A percentile compares a stretch with the other conserved stretches of the same genome.
phyloP scores from a whole-genome alignment of 2,888 invertebrate genomes.

The Fragum whitleyi region DNA sequence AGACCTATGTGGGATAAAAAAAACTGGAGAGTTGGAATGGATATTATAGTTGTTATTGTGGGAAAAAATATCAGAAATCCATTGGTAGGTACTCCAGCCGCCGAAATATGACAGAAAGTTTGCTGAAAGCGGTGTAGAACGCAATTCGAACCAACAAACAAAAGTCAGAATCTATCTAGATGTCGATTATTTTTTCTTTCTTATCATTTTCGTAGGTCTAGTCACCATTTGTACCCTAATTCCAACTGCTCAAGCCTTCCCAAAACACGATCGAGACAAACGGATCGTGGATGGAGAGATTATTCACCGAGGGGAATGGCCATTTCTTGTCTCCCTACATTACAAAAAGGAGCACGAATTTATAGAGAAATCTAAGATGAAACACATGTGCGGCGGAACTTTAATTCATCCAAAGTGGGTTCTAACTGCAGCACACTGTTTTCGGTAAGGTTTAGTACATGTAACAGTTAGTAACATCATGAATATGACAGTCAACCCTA shows the following conservation, averaged over 20 bases:
- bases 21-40: too few species aligned
- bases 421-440: conserved; percentile 76
- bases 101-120: too few species aligned
- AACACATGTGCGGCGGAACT: conserved; percentile 73
- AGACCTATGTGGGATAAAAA: too few species aligned
- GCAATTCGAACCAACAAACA: too few species aligned
- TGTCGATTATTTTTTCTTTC: too few species aligned
- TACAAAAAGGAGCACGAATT: conserved; percentile 57
- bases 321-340: conserved; percentile 70
- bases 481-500: too few species aligned
- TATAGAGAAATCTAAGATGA: conserved; percentile 63
- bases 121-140: too few species aligned
- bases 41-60: too few species aligned
- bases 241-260: background rate
- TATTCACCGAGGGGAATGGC: conserved; percentile 65
- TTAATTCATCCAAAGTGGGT: conserved; percentile 73
- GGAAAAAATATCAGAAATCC: too few species aligned
- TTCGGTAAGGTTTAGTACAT: conserved; percentile 57
- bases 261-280: background rate
- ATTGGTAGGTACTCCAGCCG: too few species aligned
- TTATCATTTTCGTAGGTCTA: background rate
- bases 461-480: too few species aligned
- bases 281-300: conserved; percentile 66
- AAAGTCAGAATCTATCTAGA: too few species aligned
- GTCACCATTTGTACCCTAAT: background rate